Evolutionary conservation across 2,113 vertebrate genomes (phyloP).

Genomic region (Hydropotes inermis): DNA sequence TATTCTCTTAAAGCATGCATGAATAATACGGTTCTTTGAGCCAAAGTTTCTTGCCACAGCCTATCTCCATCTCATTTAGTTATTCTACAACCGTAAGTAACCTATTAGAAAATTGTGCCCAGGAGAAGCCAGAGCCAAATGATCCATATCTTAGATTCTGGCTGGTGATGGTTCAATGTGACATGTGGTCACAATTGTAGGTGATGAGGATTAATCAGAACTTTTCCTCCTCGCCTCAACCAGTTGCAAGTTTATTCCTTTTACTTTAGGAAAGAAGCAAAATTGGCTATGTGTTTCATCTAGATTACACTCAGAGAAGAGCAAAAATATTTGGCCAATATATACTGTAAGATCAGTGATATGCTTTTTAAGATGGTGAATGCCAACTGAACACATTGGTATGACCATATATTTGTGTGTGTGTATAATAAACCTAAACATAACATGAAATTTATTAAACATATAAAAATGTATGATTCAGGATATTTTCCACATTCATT

Average conservation of each 20-base stretch:
- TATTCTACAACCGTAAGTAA: conserved; percentile 30
- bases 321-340: not conserved
- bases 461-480: not conserved
- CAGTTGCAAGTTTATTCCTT: conserved; percentile 10
- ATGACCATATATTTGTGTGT: not conserved
- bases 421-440: not conserved
- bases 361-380: not conserved
- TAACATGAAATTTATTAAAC: not conserved
- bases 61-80: conserved; percentile 49
- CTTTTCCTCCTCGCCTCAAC: not conserved
- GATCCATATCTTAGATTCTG: conserved; percentile 23
- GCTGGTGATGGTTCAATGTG: not conserved
- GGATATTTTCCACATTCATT: not conserved
- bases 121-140: not conserved
- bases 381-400: not conserved
- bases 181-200: not conserved
- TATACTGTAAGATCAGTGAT: not conserved
- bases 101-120: not conserved
- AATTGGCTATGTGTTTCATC: not conserved
- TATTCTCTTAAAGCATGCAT: not conserved
- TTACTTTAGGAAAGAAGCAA: not conserved
- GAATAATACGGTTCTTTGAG: not conserved
- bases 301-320: conserved; percentile 21
- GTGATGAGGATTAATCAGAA: conserved; percentile 29
- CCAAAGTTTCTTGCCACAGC: not conserved